Percentiles rank a stretch among this genome's conserved stretches.
Evolutionary conservation across 1,140 invertebrate genomes (phyloP).

Genomic region (Formica selysi): DNA sequence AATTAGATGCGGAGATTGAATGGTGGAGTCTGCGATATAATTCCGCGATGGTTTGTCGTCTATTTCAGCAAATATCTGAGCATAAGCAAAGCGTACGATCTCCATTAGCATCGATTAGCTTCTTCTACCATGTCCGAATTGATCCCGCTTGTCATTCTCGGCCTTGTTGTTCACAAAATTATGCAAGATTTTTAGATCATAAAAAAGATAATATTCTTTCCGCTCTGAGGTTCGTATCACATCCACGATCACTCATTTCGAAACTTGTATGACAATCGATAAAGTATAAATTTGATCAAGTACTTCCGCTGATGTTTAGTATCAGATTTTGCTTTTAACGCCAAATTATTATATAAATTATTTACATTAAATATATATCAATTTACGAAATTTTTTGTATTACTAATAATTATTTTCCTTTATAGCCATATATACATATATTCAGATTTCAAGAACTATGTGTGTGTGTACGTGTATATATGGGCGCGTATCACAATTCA

Average conservation of each 20-base stretch:
- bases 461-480: too few species aligned
- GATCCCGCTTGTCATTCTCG: conserved; percentile 55
- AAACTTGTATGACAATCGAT: neutral
- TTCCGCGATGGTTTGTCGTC: conserved; percentile 39
- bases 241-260: neutral
- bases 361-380: neutral
- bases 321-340: neutral
- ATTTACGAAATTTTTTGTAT: neutral
- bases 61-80: conserved; percentile 5
- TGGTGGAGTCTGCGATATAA: conserved; percentile 26
- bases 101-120: conserved; percentile 68
- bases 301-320: neutral
- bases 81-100: conserved; percentile 13
- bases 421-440: neutral
- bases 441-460: neutral
- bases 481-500: neutral
- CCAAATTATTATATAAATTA: neutral
- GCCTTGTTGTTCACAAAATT: conserved; percentile 41
- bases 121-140: conserved; percentile 52
- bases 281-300: neutral
- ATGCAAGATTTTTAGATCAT: neutral
- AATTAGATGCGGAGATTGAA: conserved; percentile 58
- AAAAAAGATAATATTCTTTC: conserved; percentile 20
- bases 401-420: neutral
- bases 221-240: neutral